Base-by-base conservation (phyloP, 2,797 vertebrate species). In the Valencia hispanica region DNA sequence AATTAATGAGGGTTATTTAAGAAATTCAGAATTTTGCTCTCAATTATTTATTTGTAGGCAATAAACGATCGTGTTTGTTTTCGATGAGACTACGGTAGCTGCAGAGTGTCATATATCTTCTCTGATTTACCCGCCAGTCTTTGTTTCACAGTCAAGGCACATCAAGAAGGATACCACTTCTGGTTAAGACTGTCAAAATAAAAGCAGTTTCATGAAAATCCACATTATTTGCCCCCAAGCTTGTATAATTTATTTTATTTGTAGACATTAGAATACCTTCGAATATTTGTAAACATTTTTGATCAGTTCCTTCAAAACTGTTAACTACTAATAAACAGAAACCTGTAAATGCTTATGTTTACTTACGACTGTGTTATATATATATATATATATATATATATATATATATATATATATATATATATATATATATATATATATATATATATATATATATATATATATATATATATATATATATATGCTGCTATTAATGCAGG, bases 51-150 rank as follows among this genome's bases (percentile, higher is more conserved):
- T 65, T 65, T 36, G 32, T 2, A 36, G 9, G 66, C 9, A 72
- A 8, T 41, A 39, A 41, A 5, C 17, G 4, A 73, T 59, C 3
- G 20, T 39, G 57, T 8, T 68, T 53, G 12, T 5, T 51, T 1
- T 65, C 0, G 2, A 50, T 50, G 20, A 22, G 25, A 39, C 34
- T 73, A 95, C 86, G 92, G 94, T 71, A 81, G 78, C 88, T 73
- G 83, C 63, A 1, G 2, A 85, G 88, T 86, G 86, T 90, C 91
- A 92, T 0, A 20, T 34, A 71, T 51, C 39, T 50, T 0, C 27
- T 81, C 65, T 74, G 65, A 59, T 53, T 85, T 86, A 71, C 89
- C 87, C 87, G 91, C 89, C 84, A 90, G 74, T 77, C 68, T 11
- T 3, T 1, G 15, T 8, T 25, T 1, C 1, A 11, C 30, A 0